Evolutionary conservation across 2,113 vertebrate species (phyloP).

Genomic region (Lota lota): DNA sequence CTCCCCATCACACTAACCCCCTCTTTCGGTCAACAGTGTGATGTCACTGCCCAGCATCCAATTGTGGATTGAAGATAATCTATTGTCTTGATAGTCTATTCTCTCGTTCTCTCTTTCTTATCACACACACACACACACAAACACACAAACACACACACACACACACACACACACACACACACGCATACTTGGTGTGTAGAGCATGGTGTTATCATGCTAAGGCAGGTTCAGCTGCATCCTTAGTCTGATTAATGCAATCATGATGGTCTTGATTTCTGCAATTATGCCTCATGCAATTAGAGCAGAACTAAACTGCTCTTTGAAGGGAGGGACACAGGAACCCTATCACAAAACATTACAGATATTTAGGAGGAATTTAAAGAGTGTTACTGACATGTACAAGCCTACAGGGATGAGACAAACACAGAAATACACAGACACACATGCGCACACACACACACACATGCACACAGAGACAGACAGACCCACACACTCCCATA

Average conservation of each 20-base stretch:
- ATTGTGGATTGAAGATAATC: constrained; percentile 5
- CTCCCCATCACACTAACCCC: neutral
- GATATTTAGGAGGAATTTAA: constrained; percentile 62
- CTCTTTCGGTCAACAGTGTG: constrained; percentile 35
- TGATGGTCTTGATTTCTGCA: constrained; percentile 37
- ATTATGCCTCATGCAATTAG: constrained; percentile 54
- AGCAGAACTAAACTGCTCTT: constrained; percentile 52
- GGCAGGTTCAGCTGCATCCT: constrained; percentile 45
- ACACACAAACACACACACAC: too few relatives aligned
- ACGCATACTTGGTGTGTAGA: too few relatives aligned
- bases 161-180: too few relatives aligned
- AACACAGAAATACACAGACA: constrained; percentile 33
- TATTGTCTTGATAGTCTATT: too few relatives aligned
- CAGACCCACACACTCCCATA: neutral
- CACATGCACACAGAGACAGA: constrained; percentile 12
- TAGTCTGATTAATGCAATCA: constrained; percentile 20
- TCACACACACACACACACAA: too few relatives aligned
- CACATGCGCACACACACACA: constrained; percentile 23
- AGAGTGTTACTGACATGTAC: constrained; percentile 66
- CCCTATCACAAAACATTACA: constrained; percentile 61
- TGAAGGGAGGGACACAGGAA: constrained; percentile 67
- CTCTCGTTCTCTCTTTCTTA: neutral
- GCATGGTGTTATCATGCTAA: constrained; percentile 37
- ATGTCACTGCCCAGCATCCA: constrained; percentile 35
- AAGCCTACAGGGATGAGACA: constrained; percentile 58